A percentile compares a stretch with the other conserved stretches of the same genome.
phyloP scores from a whole-genome alignment of 2,113 vertebrate species.

The Prietella phreatophila region DNA sequence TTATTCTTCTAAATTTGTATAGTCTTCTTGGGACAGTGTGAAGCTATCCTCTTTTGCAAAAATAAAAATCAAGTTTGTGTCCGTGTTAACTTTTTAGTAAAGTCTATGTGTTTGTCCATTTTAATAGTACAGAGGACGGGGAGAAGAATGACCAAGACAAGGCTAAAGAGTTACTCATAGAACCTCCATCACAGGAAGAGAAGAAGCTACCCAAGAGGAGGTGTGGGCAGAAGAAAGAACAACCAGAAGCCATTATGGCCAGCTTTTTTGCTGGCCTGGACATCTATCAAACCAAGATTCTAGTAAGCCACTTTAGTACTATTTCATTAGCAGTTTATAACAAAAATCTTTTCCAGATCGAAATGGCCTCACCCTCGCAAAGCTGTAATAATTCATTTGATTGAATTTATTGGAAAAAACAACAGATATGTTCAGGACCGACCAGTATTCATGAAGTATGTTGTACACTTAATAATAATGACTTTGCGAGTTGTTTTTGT shows the following conservation, averaged over 20 bases:
- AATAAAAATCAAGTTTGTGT: background rate
- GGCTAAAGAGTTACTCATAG: conserved; percentile 70
- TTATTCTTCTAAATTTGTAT: background rate
- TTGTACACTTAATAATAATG: background rate
- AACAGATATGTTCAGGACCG: background rate
- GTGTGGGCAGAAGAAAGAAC: conserved; percentile 79
- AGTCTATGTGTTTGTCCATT: conserved; percentile 12
- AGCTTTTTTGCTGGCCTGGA: conserved; percentile 92
- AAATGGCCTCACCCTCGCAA: background rate
- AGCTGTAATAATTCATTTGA: background rate
- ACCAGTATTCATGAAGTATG: background rate
- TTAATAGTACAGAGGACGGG: conserved; percentile 74
- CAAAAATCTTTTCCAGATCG: background rate
- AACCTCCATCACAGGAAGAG: conserved; percentile 65
- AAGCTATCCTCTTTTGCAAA: background rate
- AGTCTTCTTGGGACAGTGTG: background rate
- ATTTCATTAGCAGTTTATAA: background rate
- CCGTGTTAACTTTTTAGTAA: background rate
- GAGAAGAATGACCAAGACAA: conserved; percentile 90
- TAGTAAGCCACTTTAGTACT: conserved; percentile 72
- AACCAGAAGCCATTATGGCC: conserved; percentile 86
- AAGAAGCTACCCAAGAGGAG: conserved; percentile 81
- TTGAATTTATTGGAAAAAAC: background rate
- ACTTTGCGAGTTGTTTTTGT: background rate
- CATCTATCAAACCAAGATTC: conserved; percentile 92